Evolutionary conservation across 2,113 vertebrate species (phyloP).

Genomic region (Natator depressus): DNA sequence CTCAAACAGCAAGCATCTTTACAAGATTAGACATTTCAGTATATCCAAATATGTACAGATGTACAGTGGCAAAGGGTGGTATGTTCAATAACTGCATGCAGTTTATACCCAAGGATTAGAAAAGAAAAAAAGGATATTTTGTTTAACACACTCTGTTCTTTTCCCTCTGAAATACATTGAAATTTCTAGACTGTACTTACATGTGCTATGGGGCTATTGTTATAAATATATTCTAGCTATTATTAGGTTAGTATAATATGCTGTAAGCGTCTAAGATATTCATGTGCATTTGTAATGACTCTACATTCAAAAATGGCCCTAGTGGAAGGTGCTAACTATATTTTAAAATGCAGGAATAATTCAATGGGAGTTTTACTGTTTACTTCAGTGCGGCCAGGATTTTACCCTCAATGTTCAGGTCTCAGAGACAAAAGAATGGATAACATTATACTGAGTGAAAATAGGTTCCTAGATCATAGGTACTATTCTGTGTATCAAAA

Average conservation of each 20-base stretch:
- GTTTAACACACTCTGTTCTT: constrained; percentile 2
- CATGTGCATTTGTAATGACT: not conserved
- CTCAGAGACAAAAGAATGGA: not conserved
- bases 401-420: not conserved
- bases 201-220: not conserved
- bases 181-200: constrained; percentile 2
- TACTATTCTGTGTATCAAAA: not conserved
- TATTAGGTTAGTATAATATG: not conserved
- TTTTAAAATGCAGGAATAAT: not conserved
- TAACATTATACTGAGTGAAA: not conserved
- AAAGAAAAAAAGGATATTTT: not conserved
- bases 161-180: not conserved
- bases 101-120: not conserved
- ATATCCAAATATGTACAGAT: constrained; percentile 14
- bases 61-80: not conserved
- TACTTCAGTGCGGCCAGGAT: not conserved
- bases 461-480: not conserved
- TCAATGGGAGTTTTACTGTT: not conserved
- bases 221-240: not conserved
- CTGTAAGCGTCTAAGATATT: not conserved
- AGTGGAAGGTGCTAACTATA: not conserved
- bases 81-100: not conserved
- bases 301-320: not conserved
- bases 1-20: constrained; percentile 26
- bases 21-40: constrained; percentile 5